Percentiles rank a stretch among this genome's conserved stretches.
phyloP scores from a whole-genome alignment of 2,113 vertebrate species.

The Choloepus hoffmanni region DNA sequence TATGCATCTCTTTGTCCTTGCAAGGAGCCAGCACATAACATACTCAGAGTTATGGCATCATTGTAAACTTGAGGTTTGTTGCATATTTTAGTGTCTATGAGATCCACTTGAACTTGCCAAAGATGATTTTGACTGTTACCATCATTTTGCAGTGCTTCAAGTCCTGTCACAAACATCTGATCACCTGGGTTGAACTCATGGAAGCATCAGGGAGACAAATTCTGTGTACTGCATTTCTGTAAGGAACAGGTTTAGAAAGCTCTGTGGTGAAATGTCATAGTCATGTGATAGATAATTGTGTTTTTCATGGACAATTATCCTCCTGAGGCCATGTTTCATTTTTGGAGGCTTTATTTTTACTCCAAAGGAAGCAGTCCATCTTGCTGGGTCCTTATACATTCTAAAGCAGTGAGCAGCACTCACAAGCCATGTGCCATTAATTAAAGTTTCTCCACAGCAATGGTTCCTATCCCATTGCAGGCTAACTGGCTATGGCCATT shows the following conservation, averaged over 20 bases:
- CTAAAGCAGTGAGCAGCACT: slow-evolving; percentile 92
- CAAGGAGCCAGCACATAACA: slow-evolving; percentile 90
- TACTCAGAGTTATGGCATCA: slow-evolving; percentile 86
- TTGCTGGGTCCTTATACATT: slow-evolving; percentile 77
- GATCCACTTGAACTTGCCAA: slow-evolving; percentile 89
- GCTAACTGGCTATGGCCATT: slow-evolving; percentile 94
- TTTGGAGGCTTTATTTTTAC: slow-evolving; percentile 79
- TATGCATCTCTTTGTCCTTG: slow-evolving; percentile 90
- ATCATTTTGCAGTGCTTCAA: slow-evolving; percentile 85
- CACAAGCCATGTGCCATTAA: slow-evolving; percentile 89
- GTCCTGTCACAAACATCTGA: slow-evolving; percentile 88
- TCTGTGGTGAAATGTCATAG: slow-evolving; percentile 91
- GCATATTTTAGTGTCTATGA: slow-evolving; percentile 90
- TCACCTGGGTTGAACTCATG: slow-evolving; percentile 82
- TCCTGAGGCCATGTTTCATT: slow-evolving; percentile 82
- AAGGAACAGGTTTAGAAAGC: slow-evolving; percentile 85
- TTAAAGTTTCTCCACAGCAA: slow-evolving; percentile 92
- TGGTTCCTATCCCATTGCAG: slow-evolving; percentile 87
- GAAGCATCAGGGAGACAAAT: slow-evolving; percentile 89
- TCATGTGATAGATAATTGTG: slow-evolving; percentile 88
- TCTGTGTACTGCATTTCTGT: slow-evolving; percentile 85
- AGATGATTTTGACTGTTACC: slow-evolving; percentile 82
- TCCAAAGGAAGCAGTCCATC: slow-evolving; percentile 89
- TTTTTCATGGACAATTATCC: slow-evolving; percentile 88
- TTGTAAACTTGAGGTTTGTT: slow-evolving; percentile 77